Conservation (phyloP, 2,113 vertebrate species). For the Lycaon pictus region DNA sequence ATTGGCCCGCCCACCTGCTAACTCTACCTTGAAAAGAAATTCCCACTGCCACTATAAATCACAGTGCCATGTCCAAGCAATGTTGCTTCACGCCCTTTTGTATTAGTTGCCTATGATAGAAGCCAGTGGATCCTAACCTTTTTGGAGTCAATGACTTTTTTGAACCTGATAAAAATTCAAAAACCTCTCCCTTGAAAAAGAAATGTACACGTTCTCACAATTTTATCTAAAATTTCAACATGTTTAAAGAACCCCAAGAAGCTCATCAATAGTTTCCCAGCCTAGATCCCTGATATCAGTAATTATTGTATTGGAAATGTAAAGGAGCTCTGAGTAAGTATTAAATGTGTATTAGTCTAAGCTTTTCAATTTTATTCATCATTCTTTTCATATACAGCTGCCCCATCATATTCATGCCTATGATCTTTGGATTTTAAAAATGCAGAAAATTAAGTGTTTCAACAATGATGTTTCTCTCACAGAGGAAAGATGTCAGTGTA, state of each 20-base stretch:
- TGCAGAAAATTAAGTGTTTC: not conserved
- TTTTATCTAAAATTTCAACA: slow-evolving; percentile 16
- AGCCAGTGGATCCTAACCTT: not conserved
- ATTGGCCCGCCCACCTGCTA: not conserved
- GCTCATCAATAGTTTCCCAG: not conserved
- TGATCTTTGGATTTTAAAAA: slow-evolving; percentile 49
- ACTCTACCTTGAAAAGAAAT: not conserved
- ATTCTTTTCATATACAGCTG: not conserved
- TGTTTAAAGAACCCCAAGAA: not conserved
- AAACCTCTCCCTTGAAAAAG: not conserved
- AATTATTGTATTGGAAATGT: not conserved
- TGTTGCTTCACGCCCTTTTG: not conserved
- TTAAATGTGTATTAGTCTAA: not conserved
- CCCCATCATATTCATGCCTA: not conserved
- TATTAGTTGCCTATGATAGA: not conserved
- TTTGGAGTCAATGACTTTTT: not conserved
- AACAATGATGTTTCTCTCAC: slow-evolving; percentile 40
- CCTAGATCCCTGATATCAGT: not conserved
- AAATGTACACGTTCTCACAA: not conserved
- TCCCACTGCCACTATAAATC: not conserved
- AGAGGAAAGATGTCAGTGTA: slow-evolving; percentile 47
- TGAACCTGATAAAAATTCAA: not conserved
- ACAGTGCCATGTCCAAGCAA: not conserved
- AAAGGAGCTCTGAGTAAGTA: not conserved
- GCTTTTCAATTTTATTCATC: not conserved